Evolutionary conservation across 2,113 vertebrate genomes (phyloP).

Genomic region (Electrona antarctica): DNA sequence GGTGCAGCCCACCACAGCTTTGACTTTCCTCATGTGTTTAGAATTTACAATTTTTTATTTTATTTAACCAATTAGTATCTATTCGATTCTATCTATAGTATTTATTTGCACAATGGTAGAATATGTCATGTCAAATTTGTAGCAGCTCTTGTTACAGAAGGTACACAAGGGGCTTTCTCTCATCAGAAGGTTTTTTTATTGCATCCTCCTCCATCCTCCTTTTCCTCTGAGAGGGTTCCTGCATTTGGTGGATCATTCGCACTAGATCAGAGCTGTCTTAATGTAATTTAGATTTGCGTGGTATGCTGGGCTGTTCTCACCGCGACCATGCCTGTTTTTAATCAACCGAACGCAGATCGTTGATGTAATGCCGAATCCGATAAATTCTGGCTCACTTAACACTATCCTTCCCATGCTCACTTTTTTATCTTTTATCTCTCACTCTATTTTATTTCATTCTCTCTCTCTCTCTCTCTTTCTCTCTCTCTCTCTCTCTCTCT

Average conservation of each 20-base stretch:
- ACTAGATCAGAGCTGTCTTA: conserved; percentile 37
- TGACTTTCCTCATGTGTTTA: too few species aligned
- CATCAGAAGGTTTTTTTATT: background rate
- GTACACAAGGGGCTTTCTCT: background rate
- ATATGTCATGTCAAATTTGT: too few species aligned
- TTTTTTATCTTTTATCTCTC: background rate
- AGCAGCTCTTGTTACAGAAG: too few species aligned
- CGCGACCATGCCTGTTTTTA: conserved; percentile 45
- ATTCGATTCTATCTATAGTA: too few species aligned
- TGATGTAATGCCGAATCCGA: conserved; percentile 44
- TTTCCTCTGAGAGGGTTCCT: conserved; percentile 36
- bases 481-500: background rate
- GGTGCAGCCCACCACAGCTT: too few species aligned
- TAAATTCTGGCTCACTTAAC: background rate
- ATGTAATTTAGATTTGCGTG: conserved; percentile 31
- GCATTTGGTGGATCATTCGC: conserved; percentile 15
- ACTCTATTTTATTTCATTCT: background rate
- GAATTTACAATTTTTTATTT: too few species aligned
- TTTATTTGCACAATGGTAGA: too few species aligned
- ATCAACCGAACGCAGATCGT: conserved; percentile 46
- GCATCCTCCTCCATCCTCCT: too few species aligned
- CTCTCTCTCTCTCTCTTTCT: background rate
- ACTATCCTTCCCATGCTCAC: background rate
- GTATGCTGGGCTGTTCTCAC: conserved; percentile 21
- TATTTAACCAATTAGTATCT: too few species aligned